phyloP scores from a whole-genome alignment of 2,888 invertebrate species.

The Thalpophila matura region DNA sequence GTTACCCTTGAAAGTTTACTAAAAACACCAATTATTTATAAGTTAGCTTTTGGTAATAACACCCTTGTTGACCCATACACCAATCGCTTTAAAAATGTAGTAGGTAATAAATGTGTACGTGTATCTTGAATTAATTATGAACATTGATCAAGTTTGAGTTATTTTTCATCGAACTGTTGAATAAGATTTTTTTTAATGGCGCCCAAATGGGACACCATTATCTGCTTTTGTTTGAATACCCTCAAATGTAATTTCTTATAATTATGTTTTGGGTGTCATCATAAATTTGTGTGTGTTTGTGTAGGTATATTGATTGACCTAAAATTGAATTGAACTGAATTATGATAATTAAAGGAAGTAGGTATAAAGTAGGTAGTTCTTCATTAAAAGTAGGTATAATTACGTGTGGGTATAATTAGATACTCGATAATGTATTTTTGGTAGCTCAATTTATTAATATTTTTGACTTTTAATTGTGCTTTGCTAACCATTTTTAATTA shows the following conservation, averaged over 20 bases:
- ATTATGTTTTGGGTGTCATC: conserved; percentile 4
- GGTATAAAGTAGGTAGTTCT: no score
- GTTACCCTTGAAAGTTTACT: conserved; percentile 44
- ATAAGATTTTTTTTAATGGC: conserved; percentile 23
- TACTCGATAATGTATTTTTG: no score
- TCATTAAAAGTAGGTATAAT: no score
- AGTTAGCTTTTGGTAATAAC: conserved; percentile 38
- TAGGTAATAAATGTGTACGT: conserved; percentile 10
- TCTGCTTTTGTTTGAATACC: conserved; percentile 7
- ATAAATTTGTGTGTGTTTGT: neutral
- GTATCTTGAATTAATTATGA: conserved; percentile 14
- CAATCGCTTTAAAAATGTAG: conserved; percentile 41
- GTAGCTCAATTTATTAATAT: no score
- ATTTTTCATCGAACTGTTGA: neutral
- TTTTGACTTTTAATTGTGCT: no score
- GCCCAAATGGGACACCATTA: conserved; percentile 26
- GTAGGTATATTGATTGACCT: conserved; percentile 1
- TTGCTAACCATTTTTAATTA: no score
- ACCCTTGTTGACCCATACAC: conserved; percentile 12
- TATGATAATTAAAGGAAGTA: no score
- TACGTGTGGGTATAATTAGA: no score
- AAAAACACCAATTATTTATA: conserved; percentile 54
- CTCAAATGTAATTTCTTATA: conserved; percentile 1
- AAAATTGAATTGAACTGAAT: no score
- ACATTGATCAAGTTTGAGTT: conserved; percentile 10